These are phyloP conservation scores for Porites evermanni DNA, from an alignment of 92 coral and sea anemone genomes.

Conservation along the genomic window DNA sequence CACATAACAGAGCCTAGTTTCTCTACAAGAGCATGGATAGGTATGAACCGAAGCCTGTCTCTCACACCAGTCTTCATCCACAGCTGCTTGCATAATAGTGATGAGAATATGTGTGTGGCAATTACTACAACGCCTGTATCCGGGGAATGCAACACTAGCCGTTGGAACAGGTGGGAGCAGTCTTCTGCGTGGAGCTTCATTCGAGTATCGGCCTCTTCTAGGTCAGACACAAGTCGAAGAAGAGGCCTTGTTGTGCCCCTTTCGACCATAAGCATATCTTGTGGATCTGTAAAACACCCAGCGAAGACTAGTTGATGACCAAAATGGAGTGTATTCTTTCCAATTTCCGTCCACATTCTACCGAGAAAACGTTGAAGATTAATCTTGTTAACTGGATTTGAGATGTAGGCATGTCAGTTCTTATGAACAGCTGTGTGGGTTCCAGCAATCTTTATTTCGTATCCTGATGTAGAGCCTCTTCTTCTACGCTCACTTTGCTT, in stretches of 20 bases:
- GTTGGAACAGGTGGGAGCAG: too few relatives aligned
- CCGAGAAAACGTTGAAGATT: conserved; percentile 37
- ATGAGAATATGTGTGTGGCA: neutral
- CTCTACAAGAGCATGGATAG: too few relatives aligned
- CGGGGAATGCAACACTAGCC: neutral
- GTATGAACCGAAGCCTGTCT: conserved; percentile 2
- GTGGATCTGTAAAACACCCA: conserved; percentile 21
- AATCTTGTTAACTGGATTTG: conserved; percentile 44
- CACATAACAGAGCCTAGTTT: too few relatives aligned
- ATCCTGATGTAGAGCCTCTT: conserved; percentile 2
- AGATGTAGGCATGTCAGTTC: conserved; percentile 24
- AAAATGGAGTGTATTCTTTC: conserved; percentile 32
- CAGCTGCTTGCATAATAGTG: neutral
- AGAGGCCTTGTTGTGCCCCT: neutral
- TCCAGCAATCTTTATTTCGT: conserved; percentile 47
- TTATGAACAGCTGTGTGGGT: conserved; percentile 57
- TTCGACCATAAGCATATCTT: neutral
- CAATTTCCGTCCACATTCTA: conserved; percentile 20
- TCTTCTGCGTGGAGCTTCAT: too few relatives aligned
- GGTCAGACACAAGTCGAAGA: conserved; percentile 6
- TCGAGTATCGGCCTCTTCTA: conserved; percentile 51
- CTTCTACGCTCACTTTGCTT: conserved; percentile 32
- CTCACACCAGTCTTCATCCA: conserved; percentile 33
- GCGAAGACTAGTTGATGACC: conserved; percentile 34
- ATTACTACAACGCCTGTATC: conserved; percentile 39